Evolutionary conservation across 2,888 invertebrate species (phyloP).

Genomic region (Drosophila peninsularis): DNA sequence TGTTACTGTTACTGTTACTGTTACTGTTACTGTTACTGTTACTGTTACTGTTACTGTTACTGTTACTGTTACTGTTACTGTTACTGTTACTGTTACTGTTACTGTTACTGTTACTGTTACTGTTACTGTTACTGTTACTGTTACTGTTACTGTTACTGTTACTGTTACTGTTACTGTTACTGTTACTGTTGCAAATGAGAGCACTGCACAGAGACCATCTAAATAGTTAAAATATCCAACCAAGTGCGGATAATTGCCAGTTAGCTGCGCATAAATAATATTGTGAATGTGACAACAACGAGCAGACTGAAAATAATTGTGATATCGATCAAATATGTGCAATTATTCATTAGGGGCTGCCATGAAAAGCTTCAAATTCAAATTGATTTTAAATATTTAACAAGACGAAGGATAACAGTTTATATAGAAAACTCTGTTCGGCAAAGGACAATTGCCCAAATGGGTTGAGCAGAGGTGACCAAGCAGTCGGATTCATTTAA

Average conservation of each 20-base stretch:
- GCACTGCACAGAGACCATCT: background rate
- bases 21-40: no score
- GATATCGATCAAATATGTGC: constrained; percentile 9
- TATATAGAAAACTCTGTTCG: background rate
- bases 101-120: no score
- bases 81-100: no score
- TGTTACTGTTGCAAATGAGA: no score
- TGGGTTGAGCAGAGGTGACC: background rate
- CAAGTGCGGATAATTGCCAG: constrained; percentile 20
- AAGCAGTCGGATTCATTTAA: no score
- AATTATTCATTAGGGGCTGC: constrained; percentile 8
- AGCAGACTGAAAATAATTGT: constrained; percentile 18
- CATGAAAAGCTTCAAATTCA: constrained; percentile 5
- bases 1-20: no score
- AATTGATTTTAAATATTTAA: constrained; percentile 7
- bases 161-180: no score
- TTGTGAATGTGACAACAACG: constrained; percentile 17
- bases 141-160: no score
- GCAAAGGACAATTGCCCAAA: background rate
- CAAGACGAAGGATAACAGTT: background rate
- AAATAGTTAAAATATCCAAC: background rate
- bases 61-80: no score
- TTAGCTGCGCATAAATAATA: constrained; percentile 27
- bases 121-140: no score
- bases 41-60: no score